phyloP scores from a whole-genome alignment of 2,797 vertebrate genomes.

The Rhabdophis nuchalis region DNA sequence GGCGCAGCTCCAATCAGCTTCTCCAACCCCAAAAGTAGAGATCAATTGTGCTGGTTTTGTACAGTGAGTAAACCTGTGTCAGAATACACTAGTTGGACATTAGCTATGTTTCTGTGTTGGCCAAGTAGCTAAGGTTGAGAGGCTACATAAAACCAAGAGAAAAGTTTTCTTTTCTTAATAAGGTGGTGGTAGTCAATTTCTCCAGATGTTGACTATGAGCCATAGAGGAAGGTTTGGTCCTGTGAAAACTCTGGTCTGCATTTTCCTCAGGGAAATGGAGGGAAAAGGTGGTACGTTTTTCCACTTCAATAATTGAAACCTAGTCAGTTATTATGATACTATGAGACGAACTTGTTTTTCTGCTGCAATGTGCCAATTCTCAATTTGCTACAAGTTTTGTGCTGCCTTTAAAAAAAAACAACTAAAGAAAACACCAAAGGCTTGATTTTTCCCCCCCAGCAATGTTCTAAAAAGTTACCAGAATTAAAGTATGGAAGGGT shows the following conservation, averaged over 20 bases:
- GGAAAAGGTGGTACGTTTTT: not conserved
- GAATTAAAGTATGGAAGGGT: not conserved
- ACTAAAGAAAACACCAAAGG: not conserved
- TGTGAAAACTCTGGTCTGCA: not conserved
- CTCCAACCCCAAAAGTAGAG: not conserved
- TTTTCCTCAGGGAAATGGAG: not conserved
- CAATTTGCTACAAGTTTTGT: fast-evolving
- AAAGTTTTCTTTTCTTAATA: not conserved
- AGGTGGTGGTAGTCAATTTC: not conserved
- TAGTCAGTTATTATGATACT: not conserved
- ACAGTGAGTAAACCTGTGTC: not conserved
- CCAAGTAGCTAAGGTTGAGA: not conserved
- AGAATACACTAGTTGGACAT: not conserved
- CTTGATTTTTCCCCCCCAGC: not conserved
- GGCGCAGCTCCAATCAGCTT: not conserved
- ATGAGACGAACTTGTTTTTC: slow-evolving; percentile 21
- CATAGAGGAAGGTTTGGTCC: not conserved
- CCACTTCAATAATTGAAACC: not conserved
- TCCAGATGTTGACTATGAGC: not conserved
- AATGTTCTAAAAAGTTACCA: not conserved
- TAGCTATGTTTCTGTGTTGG: not conserved
- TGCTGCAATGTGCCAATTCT: not conserved
- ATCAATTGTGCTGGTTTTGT: not conserved
- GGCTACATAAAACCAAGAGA: not conserved
- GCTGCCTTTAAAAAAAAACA: not conserved